Base-by-base conservation (phyloP, 2,113 vertebrate genomes). In the Crotalus horridus region DNA sequence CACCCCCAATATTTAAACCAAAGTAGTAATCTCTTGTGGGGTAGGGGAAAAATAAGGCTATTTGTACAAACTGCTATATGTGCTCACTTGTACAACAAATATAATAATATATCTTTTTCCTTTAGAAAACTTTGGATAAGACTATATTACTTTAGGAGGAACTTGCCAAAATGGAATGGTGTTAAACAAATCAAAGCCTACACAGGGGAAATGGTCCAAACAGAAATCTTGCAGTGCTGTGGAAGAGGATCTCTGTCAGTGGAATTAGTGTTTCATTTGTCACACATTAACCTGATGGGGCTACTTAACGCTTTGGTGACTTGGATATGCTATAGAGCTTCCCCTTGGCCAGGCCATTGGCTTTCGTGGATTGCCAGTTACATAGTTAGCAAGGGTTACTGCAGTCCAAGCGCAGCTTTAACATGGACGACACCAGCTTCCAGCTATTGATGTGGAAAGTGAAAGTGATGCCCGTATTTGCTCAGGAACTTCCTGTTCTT, bases 1-100 rank as follows among this genome's bases (percentile, higher is more conserved):
- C 94, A n/a, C 93, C 91, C 20, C 95, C 23, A 26, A 92, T 95
- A 96, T 96, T 97, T 97, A 97, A 93, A 97, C 93, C 95, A 96
- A 97, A 97, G 96, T 97, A 81, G 74, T 81, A 23, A 81, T 96
- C 92, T 95, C 90, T 17, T 89, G 92, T 8, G 29, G 95, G 95
- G 96, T 94, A 58, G 55, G 33, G 54, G n/a, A 88, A 85, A 95
- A 94, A 94, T 93, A 95, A 96, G 26, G 87, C 95, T 95, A 51
- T 93, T 94, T 95, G 96, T 95, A 95, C 95, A 93, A 86, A 81
- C 74, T 24, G 88, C 54, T 94, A 58, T 46, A 59, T 59, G 54
- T 29, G 87, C 33, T 64, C 92, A 54, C 90, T 39, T 0, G 0
- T 91, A 53, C 93, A 89, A 89, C 95, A 91, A 88, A 95, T 95